Evolutionary conservation across 2,888 invertebrate species (phyloP).

Genomic region (Cyclophora albipunctata): DNA sequence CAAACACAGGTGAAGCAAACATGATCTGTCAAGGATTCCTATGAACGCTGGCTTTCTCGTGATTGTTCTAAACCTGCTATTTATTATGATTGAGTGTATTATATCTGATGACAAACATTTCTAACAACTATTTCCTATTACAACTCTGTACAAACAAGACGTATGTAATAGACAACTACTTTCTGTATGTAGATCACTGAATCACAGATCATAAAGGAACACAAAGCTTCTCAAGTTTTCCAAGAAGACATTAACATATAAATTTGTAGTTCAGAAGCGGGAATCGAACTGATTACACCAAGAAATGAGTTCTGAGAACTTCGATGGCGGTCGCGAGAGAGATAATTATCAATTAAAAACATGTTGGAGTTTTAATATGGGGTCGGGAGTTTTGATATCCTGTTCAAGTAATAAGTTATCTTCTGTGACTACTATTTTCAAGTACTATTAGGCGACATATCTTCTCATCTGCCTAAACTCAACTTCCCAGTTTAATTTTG

Average conservation of each 20-base stretch:
- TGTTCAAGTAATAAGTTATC: too few species aligned
- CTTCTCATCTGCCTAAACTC: too few species aligned
- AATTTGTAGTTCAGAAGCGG: slow-evolving; percentile 38
- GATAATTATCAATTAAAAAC: slow-evolving; percentile 41
- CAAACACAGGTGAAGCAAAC: slow-evolving; percentile 52
- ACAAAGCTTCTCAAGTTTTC: background rate
- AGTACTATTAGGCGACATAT: too few species aligned
- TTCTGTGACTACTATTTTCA: too few species aligned
- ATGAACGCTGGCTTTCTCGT: slow-evolving; percentile 23
- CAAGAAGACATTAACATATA: slow-evolving; percentile 43
- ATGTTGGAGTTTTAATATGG: slow-evolving; percentile 30
- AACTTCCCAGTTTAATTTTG: too few species aligned
- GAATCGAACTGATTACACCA: slow-evolving; percentile 40
- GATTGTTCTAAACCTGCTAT: slow-evolving; percentile 26
- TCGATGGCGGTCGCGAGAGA: slow-evolving; percentile 23
- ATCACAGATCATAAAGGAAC: too few species aligned
- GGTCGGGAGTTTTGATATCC: slow-evolving; percentile 7
- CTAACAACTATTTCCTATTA: too few species aligned
- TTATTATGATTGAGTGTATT: slow-evolving; percentile 13
- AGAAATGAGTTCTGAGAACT: slow-evolving; percentile 35
- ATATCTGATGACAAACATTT: background rate
- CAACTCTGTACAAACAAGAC: too few species aligned
- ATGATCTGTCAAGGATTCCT: slow-evolving; percentile 46
- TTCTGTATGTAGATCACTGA: too few species aligned
- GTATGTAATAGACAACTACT: too few species aligned